Percentiles rank a stretch among this genome's conserved stretches.
These are phyloP conservation scores for Athene noctua DNA, from an alignment of 2,113 vertebrate species.

Conservation along the genomic window DNA sequence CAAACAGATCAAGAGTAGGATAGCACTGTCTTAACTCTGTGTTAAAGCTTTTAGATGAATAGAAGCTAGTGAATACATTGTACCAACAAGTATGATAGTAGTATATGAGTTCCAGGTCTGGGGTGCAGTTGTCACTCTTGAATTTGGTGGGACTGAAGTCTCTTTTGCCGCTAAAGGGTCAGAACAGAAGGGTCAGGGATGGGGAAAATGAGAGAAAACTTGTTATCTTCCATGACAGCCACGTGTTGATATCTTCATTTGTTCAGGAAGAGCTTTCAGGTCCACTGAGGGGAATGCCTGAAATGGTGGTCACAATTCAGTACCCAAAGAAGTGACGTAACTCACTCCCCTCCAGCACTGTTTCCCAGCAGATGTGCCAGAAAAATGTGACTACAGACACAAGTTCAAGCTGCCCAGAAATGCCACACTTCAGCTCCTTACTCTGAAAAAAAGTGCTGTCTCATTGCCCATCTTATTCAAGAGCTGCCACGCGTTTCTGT, in stretches of 20 bases:
- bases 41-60: background rate
- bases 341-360: background rate
- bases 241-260: background rate
- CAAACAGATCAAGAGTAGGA: background rate
- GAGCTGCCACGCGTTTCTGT: background rate
- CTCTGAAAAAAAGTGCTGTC: background rate
- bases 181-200: background rate
- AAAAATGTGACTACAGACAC: background rate
- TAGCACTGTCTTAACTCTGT: background rate
- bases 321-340: background rate
- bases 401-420: background rate
- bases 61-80: background rate
- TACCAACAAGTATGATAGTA: accelerated
- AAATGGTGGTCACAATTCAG: background rate
- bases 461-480: background rate
- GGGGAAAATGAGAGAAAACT: background rate
- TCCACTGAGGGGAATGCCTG: accelerated
- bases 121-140: background rate
- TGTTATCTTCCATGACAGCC: background rate
- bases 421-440: background rate
- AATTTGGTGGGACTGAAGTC: background rate
- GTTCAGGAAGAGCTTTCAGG: background rate
- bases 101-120: background rate
- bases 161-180: background rate
- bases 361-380: background rate